phyloP scores from a whole-genome alignment of 1,140 invertebrate genomes.

The Condylostylus longicornis region DNA sequence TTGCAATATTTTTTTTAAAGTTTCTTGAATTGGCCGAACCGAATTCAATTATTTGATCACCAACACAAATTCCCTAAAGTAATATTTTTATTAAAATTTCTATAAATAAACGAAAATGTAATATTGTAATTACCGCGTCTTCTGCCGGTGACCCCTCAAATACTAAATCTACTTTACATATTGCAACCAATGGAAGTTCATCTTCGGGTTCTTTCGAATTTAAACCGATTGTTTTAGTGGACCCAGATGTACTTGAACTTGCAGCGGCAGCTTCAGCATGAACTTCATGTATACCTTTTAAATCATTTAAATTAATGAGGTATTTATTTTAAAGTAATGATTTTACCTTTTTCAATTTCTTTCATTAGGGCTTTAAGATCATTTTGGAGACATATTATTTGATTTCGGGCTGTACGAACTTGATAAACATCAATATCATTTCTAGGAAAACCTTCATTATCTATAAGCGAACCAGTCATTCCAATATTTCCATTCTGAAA shows the following conservation, averaged over 20 bases:
- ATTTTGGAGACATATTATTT: slow-evolving; percentile 84
- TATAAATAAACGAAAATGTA: not conserved
- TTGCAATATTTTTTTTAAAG: slow-evolving; percentile 46
- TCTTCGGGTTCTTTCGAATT: slow-evolving; percentile 5
- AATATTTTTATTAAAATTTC: not conserved
- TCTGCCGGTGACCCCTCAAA: slow-evolving; percentile 65
- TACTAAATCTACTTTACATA: slow-evolving; percentile 60
- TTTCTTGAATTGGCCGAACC: slow-evolving; percentile 65
- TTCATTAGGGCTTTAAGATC: slow-evolving; percentile 76
- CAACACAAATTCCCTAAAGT: slow-evolving; percentile 55
- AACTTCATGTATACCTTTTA: slow-evolving; percentile 39
- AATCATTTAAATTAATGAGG: no score
- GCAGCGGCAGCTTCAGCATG: slow-evolving; percentile 31
- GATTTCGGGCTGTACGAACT: slow-evolving; percentile 70
- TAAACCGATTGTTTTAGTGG: slow-evolving; percentile 6
- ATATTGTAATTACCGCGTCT: slow-evolving; percentile 44
- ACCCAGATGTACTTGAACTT: slow-evolving; percentile 2
- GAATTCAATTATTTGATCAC: slow-evolving; percentile 65
- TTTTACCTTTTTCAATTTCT: slow-evolving; percentile 64
- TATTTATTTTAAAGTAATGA: no score
- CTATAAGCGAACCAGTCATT: slow-evolving; percentile 74
- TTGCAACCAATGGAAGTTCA: slow-evolving; percentile 31
- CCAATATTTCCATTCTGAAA: slow-evolving; percentile 59
- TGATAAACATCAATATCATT: slow-evolving; percentile 82
- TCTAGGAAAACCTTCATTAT: slow-evolving; percentile 71